These are phyloP conservation scores for Copsychus sechellarum DNA, from an alignment of 2,113 vertebrate species.

Conservation along the genomic window DNA sequence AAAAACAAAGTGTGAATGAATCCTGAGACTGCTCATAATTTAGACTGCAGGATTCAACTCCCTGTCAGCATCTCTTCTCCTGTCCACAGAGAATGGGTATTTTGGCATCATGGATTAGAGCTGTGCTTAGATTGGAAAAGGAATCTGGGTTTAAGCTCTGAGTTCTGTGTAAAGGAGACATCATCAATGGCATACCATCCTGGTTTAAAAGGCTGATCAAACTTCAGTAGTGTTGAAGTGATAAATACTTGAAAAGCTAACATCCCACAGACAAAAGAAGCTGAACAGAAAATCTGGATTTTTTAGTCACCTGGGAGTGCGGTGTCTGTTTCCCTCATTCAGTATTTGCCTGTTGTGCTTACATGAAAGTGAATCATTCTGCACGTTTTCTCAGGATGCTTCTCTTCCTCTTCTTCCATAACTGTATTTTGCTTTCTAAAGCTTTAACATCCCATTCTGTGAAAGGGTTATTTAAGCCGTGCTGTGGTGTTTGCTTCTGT, in stretches of 20 bases:
- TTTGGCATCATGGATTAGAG: background rate
- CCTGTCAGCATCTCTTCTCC: background rate
- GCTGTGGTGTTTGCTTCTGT: background rate
- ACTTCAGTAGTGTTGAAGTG: background rate
- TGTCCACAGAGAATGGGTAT: background rate
- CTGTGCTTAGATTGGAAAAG: background rate
- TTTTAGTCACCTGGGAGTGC: background rate
- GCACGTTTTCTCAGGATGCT: background rate
- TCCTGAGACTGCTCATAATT: conserved; percentile 5
- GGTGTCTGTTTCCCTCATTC: background rate
- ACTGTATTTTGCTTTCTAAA: background rate
- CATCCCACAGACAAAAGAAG: background rate
- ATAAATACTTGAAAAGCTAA: background rate
- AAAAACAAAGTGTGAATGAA: conserved; percentile 15
- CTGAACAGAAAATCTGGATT: background rate
- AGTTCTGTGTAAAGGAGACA: background rate
- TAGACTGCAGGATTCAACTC: conserved; percentile 10
- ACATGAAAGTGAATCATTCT: background rate
- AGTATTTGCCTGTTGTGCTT: background rate
- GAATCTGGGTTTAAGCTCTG: background rate
- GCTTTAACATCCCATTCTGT: background rate
- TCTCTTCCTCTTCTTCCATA: background rate
- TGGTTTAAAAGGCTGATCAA: background rate
- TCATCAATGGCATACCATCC: background rate
- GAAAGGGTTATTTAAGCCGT: background rate